Evolutionary conservation across 2,113 vertebrate species (phyloP).

Genomic region (Sinosuthora webbiana): DNA sequence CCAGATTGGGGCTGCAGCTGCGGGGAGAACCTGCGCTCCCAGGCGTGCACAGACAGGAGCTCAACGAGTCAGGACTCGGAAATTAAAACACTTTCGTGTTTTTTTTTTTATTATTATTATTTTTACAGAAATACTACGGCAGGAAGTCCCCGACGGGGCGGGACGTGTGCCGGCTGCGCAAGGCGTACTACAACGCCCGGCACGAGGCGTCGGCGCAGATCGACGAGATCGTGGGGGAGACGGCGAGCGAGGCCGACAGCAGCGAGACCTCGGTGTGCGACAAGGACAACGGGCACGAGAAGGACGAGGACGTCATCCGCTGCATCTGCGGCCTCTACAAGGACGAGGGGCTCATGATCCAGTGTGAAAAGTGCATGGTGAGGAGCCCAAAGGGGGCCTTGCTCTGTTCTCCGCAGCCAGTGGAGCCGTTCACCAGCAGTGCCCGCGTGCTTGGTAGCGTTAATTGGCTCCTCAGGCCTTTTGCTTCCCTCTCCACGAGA

Average conservation of each 20-base stretch:
- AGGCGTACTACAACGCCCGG: slow-evolving; percentile 92
- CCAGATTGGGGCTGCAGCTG: background rate
- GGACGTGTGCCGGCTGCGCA: slow-evolving; percentile 91
- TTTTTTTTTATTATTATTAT: fast-evolving
- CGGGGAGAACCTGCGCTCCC: background rate
- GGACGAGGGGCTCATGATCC: slow-evolving; percentile 98
- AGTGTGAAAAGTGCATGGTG: slow-evolving; percentile 99
- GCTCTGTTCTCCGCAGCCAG: fast-evolving
- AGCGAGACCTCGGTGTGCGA: slow-evolving; percentile 85
- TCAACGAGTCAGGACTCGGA: fast-evolving
- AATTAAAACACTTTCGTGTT: fast-evolving
- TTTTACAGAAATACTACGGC: slow-evolving; percentile 91
- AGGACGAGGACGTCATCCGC: slow-evolving; percentile 92
- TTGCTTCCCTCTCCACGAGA: background rate
- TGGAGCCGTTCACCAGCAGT: no score
- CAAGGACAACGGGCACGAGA: slow-evolving; percentile 77
- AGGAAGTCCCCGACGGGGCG: slow-evolving; percentile 90
- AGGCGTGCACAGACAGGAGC: fast-evolving
- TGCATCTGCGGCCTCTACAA: slow-evolving; percentile 98
- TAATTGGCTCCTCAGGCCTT: background rate
- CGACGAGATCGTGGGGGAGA: slow-evolving; percentile 97
- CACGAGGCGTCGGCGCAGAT: slow-evolving; percentile 94
- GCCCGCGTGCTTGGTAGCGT: fast-evolving
- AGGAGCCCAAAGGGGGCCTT: background rate
- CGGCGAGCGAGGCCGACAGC: slow-evolving; percentile 95